Conservation (phyloP, 2,113 vertebrate genomes). For the Alethe castanea region DNA sequence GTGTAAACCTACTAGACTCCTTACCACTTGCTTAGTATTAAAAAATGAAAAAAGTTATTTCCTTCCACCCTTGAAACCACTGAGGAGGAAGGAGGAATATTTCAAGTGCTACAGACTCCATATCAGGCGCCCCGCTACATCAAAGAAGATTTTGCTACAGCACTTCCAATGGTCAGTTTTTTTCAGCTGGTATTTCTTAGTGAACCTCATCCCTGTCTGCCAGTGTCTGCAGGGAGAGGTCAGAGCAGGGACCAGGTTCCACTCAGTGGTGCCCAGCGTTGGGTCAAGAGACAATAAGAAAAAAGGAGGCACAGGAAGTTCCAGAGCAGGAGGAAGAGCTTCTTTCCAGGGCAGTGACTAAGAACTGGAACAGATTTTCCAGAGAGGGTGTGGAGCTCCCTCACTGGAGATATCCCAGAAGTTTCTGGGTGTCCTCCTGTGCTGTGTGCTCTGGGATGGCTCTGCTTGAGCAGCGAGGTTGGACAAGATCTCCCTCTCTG, state of each 20-base stretch:
- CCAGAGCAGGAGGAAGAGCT: not conserved
- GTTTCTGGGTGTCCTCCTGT: not conserved
- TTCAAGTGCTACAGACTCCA: not conserved
- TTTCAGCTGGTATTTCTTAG: not conserved
- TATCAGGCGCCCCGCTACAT: not conserved
- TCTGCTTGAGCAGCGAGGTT: too few relatives aligned
- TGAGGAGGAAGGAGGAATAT: accelerated
- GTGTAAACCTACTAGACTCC: not conserved
- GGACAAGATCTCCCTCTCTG: not conserved
- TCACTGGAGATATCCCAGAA: not conserved
- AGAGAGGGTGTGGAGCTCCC: not conserved
- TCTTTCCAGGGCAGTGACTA: not conserved
- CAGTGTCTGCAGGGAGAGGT: not conserved
- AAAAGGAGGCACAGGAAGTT: accelerated
- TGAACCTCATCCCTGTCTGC: accelerated
- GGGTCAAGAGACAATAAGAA: not conserved
- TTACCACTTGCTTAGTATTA: not conserved
- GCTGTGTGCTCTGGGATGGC: not conserved
- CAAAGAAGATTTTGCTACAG: not conserved
- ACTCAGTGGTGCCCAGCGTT: accelerated
- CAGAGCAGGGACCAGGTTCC: not conserved
- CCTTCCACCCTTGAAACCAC: not conserved
- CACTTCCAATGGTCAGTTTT: not conserved
- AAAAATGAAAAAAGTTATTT: not conserved
- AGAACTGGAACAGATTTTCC: not conserved